Base-by-base conservation (phyloP, 2,888 invertebrate species). In the Ectemnius cavifrons region DNA sequence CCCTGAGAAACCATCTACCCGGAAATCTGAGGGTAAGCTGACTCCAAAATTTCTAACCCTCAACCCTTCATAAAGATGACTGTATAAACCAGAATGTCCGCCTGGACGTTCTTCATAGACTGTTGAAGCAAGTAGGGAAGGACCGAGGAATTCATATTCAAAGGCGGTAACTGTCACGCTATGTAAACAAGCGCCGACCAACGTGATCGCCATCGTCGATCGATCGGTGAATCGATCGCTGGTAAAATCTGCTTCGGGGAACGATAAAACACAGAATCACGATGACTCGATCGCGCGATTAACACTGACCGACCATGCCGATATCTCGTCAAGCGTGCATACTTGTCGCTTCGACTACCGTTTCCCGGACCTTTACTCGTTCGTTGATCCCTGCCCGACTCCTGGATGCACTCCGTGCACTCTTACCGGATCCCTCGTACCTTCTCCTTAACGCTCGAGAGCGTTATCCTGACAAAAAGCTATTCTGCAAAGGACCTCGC, bases 171-270 rank as follows among this genome's bases (percentile, higher is more conserved):
- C 81, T 63, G 78, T 67, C 71, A 81, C 84, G 84, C 83, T 87
- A 89, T 89, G 88, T 88, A 88, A 89, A 89, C 88, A 89, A 86
- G 86, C 84, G 81, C 76, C 81, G 80, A 76, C 77, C 85, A 86
- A 89, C 89, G 89, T 89, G 89, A 88, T 87, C 84, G 81, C 78
- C 85, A 89, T 89, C 72, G 82, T 68, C 79, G 84, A 88, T 85
- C 81, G 80, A 81, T 79, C 76, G 76, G 74, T 73, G 77, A 75
- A 77, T 74, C 75, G 74, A 68, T 77, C 71, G 63, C 58, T 64
- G 72, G 80, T 77, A 81, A 78, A 75, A 85, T 84, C 82, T 80
- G 80, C 85, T 88, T 87, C 87, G 80, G 79, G 80, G 87, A 87
- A 87, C 81, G 79, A 87, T 86, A 83, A 84, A 84, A 80, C 64